Percentiles rank a stretch among this genome's conserved stretches.
These are phyloP conservation scores for Chaenogobius annularis DNA, from an alignment of 2,113 vertebrate species.

Conservation along the genomic window DNA sequence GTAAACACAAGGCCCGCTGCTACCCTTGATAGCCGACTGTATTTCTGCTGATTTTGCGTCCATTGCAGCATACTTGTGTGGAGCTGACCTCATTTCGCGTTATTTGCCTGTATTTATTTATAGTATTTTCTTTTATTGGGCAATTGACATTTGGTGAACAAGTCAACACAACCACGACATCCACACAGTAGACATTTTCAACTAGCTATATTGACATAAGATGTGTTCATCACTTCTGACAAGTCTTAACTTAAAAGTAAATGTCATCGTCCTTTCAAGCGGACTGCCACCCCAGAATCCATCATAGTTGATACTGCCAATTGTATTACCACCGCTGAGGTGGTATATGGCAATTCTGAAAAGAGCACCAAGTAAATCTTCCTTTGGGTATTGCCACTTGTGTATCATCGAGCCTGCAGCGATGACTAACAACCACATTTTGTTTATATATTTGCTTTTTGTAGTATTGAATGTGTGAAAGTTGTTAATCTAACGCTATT, in stretches of 20 bases:
- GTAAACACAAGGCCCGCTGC: slow-evolving; percentile 72
- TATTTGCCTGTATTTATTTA: slow-evolving; percentile 23
- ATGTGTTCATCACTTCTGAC: slow-evolving; percentile 1
- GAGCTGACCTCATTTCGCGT: slow-evolving; percentile 68
- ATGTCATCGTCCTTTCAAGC: neutral
- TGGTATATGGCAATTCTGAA: slow-evolving; percentile 22
- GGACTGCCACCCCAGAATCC: neutral
- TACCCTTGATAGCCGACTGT: slow-evolving; percentile 55
- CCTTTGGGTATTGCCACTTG: neutral
- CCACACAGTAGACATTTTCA: slow-evolving; percentile 4
- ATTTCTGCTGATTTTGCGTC: slow-evolving; percentile 68
- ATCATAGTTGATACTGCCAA: neutral
- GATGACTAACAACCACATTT: neutral
- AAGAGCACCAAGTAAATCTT: slow-evolving; percentile 29
- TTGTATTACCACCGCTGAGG: neutral
- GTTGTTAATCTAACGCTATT: neutral
- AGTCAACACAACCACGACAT: neutral
- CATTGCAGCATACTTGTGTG: slow-evolving; percentile 61
- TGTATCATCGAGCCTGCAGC: neutral
- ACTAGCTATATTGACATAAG: neutral
- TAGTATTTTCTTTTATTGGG: neutral
- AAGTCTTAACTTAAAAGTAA: neutral
- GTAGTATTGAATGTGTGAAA: neutral
- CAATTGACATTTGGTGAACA: neutral
- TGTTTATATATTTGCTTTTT: neutral